Evolutionary conservation across 2,113 vertebrate species (phyloP).

Genomic region (Plecotus auritus): DNA sequence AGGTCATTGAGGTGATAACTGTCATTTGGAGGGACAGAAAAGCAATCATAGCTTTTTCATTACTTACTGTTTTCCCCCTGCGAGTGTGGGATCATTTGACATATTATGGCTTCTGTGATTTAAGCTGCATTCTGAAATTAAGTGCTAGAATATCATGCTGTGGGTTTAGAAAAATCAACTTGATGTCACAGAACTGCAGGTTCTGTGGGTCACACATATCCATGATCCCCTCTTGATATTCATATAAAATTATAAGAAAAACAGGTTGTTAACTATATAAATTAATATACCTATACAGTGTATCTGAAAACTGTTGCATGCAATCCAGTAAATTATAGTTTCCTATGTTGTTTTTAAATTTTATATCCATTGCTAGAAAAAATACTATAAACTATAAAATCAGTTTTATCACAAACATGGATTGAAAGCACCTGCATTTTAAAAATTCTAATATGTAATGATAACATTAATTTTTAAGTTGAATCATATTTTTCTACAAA

Average conservation of each 20-base stretch:
- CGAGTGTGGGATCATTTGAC: conserved; percentile 97
- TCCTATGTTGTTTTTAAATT: neutral
- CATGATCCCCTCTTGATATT: conserved; percentile 79
- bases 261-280: neutral
- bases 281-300: neutral
- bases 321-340: neutral
- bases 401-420: neutral
- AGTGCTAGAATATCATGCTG: conserved; percentile 97
- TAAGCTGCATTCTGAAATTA: conserved; percentile 99
- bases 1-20: conserved; percentile 99
- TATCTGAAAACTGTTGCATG: neutral
- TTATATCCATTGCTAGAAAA: neutral
- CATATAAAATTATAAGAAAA: neutral
- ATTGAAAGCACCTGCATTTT: neutral
- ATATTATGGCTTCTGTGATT: conserved; percentile 99
- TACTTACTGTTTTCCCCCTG: conserved; percentile 98
- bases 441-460: neutral
- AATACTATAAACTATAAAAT: neutral
- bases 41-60: conserved; percentile 99
- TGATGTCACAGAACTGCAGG: conserved; percentile 88
- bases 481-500: neutral
- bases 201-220: conserved; percentile 84
- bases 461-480: neutral
- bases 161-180: conserved; percentile 97
- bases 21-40: conserved; percentile 99